Base-by-base conservation (phyloP, 2,797 vertebrate species). In the Hozukius guyotensis region DNA sequence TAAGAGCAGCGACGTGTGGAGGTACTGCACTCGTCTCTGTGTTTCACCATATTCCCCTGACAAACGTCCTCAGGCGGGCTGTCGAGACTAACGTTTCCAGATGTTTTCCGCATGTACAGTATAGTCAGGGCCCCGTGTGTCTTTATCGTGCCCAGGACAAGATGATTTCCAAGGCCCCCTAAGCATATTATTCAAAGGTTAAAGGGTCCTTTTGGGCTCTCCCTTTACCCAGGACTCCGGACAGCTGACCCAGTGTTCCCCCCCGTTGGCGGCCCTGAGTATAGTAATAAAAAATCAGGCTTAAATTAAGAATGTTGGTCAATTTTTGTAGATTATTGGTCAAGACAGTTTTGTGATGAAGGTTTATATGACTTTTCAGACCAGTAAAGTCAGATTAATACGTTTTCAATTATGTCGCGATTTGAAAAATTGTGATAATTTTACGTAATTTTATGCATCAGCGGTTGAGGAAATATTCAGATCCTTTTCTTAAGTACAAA, bases 1-100 rank as follows among this genome's bases (percentile, higher is more conserved):
- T 90, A 98, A 98, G 92, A 98, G 97, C 96, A 98, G 97, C 34
- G 97, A 98, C 1, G 96, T 98, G 85, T 98, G 97, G 97, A 98
- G 97, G 97, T 98, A 92, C 68, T 25, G 8, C 22, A 6, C 34
- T 20, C 0, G 2, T 2, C 5, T 67, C 9, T 6, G 24, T 18
- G 13, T 49, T 27, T 29, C 72, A 27, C 16, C 16, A 27, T 5
- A 20, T 13, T 65, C 63, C n/a, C 55, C 53, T 25, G 4, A 62
- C 31, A 18, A 4, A 49, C 42, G 8, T 34, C 8, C 20, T 18
- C 18, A 24, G 5, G 13, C 18, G 3, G 25, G 11, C 29, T 61
- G 57, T 66, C 12, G 16, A 27, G n/a, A 55, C 6, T 4, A 61
- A 38, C 0, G 13, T 32, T 24, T 32, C 24, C 8, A 57, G 12